These are phyloP conservation scores for Noctilio leporinus DNA, from an alignment of 2,113 vertebrate species.

Conservation along the genomic window DNA sequence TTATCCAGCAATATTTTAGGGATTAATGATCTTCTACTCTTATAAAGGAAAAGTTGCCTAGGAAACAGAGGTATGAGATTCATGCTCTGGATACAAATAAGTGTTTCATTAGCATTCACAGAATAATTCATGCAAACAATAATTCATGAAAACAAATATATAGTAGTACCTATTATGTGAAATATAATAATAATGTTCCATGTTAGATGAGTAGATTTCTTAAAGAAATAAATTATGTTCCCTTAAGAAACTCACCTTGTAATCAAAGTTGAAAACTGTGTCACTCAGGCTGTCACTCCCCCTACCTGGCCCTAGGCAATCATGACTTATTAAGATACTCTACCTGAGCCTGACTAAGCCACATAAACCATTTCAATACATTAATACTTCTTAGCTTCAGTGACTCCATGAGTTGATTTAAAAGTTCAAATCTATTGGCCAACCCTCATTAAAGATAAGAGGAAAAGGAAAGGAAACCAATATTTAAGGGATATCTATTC, in stretches of 20 bases:
- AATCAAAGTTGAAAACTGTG: not conserved
- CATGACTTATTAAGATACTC: not conserved
- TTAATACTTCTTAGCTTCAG: not conserved
- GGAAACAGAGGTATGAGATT: slow-evolving; percentile 17
- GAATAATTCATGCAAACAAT: not conserved
- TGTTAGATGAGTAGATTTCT: not conserved
- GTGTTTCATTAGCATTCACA: not conserved
- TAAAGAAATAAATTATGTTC: not conserved
- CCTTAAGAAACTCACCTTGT: not conserved
- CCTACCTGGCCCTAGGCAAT: not conserved
- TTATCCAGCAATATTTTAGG: not conserved
- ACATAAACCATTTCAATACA: not conserved
- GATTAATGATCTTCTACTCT: slow-evolving; percentile 26
- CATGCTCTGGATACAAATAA: slow-evolving; percentile 1
- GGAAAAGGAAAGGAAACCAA: not conserved
- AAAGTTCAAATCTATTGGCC: not conserved
- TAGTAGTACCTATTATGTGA: not conserved
- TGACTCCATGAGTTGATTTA: not conserved
- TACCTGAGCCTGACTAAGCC: not conserved
- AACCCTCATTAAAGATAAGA: not conserved
- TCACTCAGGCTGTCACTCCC: not conserved
- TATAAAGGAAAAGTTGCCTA: slow-evolving; percentile 6
- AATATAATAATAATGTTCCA: not conserved
- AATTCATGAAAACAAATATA: not conserved
- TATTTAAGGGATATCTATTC: not conserved